A percentile compares a stretch with the other conserved stretches of the same genome.
phyloP scores from a whole-genome alignment of 1,140 invertebrate species.

The Drosophila ogumai region DNA sequence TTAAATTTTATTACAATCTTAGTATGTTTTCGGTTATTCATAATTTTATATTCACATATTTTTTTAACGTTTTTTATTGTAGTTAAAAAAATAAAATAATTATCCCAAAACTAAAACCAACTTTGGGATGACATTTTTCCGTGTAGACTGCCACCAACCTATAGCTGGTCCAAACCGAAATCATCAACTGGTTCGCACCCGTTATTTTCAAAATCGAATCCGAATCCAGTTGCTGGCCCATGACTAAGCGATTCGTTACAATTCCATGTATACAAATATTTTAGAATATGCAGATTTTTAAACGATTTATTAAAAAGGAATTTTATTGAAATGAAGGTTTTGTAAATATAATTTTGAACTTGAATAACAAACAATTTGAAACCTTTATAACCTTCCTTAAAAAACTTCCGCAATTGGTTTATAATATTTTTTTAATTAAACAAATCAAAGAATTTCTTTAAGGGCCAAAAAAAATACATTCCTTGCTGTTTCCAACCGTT shows the following conservation, averaged over 20 bases:
- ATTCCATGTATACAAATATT: neutral
- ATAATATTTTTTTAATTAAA: neutral
- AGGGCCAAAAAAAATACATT: neutral
- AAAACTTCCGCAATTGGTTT: neutral
- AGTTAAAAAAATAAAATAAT: no score
- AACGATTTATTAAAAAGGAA: neutral
- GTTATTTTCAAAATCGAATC: slow-evolving; percentile 15
- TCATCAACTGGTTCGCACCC: slow-evolving; percentile 7
- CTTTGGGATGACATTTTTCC: neutral
- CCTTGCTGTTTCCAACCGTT: neutral
- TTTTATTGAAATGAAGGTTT: neutral
- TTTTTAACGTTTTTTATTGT: no score
- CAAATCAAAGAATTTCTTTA: neutral
- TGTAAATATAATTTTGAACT: neutral
- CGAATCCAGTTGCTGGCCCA: neutral
- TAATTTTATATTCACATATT: neutral
- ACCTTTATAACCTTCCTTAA: neutral
- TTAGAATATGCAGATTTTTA: neutral
- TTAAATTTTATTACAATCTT: no score
- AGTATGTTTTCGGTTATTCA: no score
- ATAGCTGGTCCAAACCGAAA: slow-evolving; percentile 18
- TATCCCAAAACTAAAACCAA: neutral
- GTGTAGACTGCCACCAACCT: neutral
- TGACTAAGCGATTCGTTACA: slow-evolving; percentile 10
- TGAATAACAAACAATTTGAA: neutral